Base-by-base conservation (phyloP, 2,888 invertebrate genomes). In the Leptinotarsa tumamoca region DNA sequence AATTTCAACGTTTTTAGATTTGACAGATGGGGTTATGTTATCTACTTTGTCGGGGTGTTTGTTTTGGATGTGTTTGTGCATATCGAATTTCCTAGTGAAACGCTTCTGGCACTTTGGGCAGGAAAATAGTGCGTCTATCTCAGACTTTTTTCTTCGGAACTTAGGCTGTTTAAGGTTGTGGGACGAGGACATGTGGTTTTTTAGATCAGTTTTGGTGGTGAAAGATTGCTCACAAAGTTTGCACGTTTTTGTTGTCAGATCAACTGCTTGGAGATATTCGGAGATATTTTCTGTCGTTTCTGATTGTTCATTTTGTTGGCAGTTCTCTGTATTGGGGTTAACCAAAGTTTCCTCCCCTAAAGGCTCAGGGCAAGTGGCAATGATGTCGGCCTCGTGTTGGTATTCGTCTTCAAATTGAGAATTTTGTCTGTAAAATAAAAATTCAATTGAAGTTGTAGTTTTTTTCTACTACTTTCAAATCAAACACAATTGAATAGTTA, bases 81-180 rank as follows among this genome's bases (percentile, higher is more conserved):
- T 86, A 74, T 88, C 88, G 75, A 82, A 84, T 76, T 87, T 87
- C 72, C 87, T 82, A 4, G 87, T 86, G 77, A 87, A 88, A 33
- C 85, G 85, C 78, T 86, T 87, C 1, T 80, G 70, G 73, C 88
- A 88, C 10, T 82, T 68, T 10, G 86, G 82, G 79, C 88, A 89
- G 61, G 81, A 85, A 74, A 85, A 85, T 51, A 80, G 73, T 2
- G 83, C 80, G 18, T 79, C 78, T 43, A 87, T 85, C 71, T 88
- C 86, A n/a, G 63, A 76, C 67, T 84, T 84, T 79, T 83, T 86
- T 27, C 87, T 81, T 71, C 85, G 75, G 75, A 75, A 71, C 74
- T 84, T 78, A 23, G 68, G 63, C 23, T 56, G 66, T 70, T 79
- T 81, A 7, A 81, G 50, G 27, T 81, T 74, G 52, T 86, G 85